These are phyloP conservation scores for Luscinia megarhynchos DNA, from an alignment of 2,797 vertebrate genomes.

Conservation along the genomic window DNA sequence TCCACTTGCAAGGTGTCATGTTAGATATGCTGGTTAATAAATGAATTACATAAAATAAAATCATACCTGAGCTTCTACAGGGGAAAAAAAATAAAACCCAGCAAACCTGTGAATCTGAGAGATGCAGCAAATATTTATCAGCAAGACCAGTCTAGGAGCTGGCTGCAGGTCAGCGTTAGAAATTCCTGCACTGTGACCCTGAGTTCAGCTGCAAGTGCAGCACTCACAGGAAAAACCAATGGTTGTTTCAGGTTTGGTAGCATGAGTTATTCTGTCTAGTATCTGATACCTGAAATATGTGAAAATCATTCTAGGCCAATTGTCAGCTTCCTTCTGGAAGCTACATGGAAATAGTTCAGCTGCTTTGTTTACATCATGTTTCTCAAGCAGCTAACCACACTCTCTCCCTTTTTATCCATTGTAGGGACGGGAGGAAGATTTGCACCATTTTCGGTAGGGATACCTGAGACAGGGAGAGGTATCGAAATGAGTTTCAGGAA, in stretches of 20 bases:
- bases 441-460: background rate
- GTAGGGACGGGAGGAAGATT: background rate
- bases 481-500: background rate
- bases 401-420: background rate
- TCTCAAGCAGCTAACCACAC: background rate
- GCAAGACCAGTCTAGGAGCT: background rate
- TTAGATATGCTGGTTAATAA: background rate
- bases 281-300: background rate
- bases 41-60: background rate
- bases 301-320: background rate
- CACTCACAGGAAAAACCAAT: background rate
- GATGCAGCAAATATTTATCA: background rate
- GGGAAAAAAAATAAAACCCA: accelerated
- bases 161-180: background rate
- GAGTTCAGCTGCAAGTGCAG: background rate
- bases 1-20: background rate
- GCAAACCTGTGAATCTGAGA: background rate
- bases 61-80: background rate
- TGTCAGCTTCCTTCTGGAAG: background rate
- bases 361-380: background rate
- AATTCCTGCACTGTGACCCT: background rate
- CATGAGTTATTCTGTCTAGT: background rate
- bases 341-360: background rate
- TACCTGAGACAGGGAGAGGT: background rate
- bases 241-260: background rate